These are phyloP conservation scores for Choreutis nemorana DNA, from an alignment of 2,888 invertebrate species.

Conservation along the genomic window DNA sequence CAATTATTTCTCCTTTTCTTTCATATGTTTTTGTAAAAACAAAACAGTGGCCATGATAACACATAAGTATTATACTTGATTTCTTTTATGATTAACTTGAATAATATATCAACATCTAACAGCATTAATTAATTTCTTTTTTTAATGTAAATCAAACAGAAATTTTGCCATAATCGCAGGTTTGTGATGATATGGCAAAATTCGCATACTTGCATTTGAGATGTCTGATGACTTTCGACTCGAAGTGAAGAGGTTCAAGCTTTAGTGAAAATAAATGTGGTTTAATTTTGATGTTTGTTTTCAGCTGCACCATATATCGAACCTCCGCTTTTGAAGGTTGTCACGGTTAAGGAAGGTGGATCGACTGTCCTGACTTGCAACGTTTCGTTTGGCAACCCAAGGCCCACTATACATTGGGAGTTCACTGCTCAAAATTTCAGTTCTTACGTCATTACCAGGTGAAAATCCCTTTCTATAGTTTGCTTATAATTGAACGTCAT, in stretches of 20 bases:
- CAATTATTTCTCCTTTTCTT: too few relatives aligned
- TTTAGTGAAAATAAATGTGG: too few relatives aligned
- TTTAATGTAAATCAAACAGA: too few relatives aligned
- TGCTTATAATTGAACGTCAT: too few relatives aligned
- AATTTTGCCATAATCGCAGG: too few relatives aligned
- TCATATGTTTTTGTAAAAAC: too few relatives aligned
- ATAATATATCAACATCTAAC: too few relatives aligned
- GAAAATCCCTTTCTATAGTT: slow-evolving; percentile 10
- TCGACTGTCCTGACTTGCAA: slow-evolving; percentile 24
- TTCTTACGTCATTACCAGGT: slow-evolving; percentile 1
- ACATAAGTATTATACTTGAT: too few relatives aligned
- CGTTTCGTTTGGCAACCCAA: slow-evolving; percentile 30
- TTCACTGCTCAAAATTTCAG: slow-evolving; percentile 24
- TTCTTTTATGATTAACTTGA: too few relatives aligned
- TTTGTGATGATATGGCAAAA: slow-evolving; percentile 1
- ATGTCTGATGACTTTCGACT: neutral
- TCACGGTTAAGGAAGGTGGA: slow-evolving; percentile 18
- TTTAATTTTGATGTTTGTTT: slow-evolving; percentile 10
- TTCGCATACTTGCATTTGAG: slow-evolving; percentile 1
- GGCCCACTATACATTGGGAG: slow-evolving; percentile 32
- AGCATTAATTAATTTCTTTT: too few relatives aligned
- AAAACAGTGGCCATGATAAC: too few relatives aligned
- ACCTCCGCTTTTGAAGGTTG: slow-evolving; percentile 14
- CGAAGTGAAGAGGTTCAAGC: too few relatives aligned
- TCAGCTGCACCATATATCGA: slow-evolving; percentile 42